Percentiles rank a stretch among this genome's conserved stretches.
These are phyloP conservation scores for Spatulosminthurus flaviceps DNA, from an alignment of 2,888 invertebrate genomes.

Conservation along the genomic window DNA sequence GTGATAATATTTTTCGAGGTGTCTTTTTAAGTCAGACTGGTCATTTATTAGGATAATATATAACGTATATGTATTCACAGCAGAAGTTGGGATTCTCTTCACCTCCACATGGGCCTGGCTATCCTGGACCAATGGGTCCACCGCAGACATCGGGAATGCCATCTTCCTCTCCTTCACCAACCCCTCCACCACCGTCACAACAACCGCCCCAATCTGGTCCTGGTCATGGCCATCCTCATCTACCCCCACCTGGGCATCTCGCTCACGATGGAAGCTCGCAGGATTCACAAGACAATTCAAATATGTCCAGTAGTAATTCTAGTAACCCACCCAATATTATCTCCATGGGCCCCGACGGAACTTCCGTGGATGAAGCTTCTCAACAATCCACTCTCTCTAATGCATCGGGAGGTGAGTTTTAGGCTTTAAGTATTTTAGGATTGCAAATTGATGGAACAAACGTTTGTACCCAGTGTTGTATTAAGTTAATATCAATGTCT, in stretches of 20 bases:
- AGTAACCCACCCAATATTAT: conserved; percentile 70
- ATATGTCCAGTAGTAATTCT: conserved; percentile 50
- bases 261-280: conserved; percentile 47
- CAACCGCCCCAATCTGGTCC: not conserved
- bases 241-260: conserved; percentile 70
- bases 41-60: conserved; percentile 60
- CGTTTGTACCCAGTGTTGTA: no score
- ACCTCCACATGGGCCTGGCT: conserved; percentile 62
- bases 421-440: not conserved
- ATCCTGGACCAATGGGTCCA: conserved; percentile 62
- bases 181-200: conserved; percentile 55
- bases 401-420: conserved; percentile 82
- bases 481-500: no score
- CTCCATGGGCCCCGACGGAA: conserved; percentile 89
- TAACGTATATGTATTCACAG: conserved; percentile 41
- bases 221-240: conserved; percentile 68
- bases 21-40: no score
- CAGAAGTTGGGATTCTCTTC: conserved; percentile 59
- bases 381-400: conserved; percentile 93
- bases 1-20: no score
- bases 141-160: conserved; percentile 62
- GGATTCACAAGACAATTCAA: conserved; percentile 51
- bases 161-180: conserved; percentile 60
- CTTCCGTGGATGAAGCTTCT: conserved; percentile 87
- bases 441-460: not conserved